phyloP scores from a whole-genome alignment of 2,113 vertebrate genomes.

The Amphilophus citrinellus region DNA sequence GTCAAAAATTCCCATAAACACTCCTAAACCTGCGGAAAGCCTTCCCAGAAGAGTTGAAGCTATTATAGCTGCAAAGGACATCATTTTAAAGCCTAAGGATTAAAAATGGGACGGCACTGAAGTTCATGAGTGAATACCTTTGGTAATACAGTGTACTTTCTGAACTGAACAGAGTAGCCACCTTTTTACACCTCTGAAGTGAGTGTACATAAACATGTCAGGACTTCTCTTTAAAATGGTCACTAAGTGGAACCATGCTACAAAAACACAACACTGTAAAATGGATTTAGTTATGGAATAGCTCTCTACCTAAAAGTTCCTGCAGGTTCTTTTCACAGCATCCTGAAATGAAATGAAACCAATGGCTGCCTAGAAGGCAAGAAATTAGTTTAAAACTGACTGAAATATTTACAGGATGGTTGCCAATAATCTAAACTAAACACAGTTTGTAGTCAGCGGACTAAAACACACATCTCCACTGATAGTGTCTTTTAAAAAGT shows the following conservation, averaged over 20 bases:
- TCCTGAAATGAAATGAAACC: constrained; percentile 35
- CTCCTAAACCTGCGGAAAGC: too few relatives aligned
- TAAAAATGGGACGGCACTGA: too few relatives aligned
- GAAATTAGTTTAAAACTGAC: not conserved
- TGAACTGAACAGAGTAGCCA: not conserved
- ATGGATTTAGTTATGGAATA: not conserved
- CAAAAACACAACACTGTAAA: not conserved
- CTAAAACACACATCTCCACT: constrained; percentile 23
- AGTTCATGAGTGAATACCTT: too few relatives aligned
- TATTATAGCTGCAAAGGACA: too few relatives aligned
- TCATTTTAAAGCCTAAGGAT: too few relatives aligned
- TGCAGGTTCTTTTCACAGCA: constrained; percentile 20
- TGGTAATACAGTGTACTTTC: not conserved
- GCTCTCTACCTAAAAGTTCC: not conserved
- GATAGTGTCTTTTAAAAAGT: not conserved
- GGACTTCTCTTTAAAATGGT: not conserved
- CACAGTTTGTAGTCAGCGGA: constrained; percentile 47
- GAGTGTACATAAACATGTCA: not conserved
- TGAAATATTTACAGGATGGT: not conserved
- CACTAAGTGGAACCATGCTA: not conserved
- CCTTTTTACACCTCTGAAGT: not conserved
- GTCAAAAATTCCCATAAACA: too few relatives aligned
- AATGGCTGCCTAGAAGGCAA: constrained; percentile 17
- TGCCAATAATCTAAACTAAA: constrained; percentile 10
- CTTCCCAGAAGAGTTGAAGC: too few relatives aligned